These are phyloP conservation scores for Cephus sareptanus DNA, from an alignment of 2,888 invertebrate species.

Conservation along the genomic window DNA sequence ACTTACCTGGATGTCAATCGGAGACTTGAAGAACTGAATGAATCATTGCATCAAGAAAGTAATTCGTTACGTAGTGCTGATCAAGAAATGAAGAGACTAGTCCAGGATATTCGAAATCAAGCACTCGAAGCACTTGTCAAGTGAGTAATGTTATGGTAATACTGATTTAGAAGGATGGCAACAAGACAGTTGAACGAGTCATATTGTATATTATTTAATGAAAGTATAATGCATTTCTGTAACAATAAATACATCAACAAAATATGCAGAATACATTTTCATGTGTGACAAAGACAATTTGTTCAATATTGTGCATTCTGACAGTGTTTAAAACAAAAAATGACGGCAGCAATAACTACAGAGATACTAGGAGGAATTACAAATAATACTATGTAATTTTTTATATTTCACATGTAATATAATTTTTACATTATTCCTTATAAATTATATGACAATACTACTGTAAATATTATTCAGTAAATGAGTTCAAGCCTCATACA, in stretches of 20 bases:
- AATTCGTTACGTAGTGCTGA: constrained; percentile 50
- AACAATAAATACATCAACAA: background rate
- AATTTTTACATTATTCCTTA: background rate
- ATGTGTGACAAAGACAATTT: background rate
- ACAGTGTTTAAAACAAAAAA: background rate
- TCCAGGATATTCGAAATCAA: constrained; percentile 61
- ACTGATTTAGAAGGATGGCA: background rate
- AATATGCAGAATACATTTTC: background rate
- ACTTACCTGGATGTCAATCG: constrained; percentile 56
- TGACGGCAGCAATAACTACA: background rate
- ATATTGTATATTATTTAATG: background rate
- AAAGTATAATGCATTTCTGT: background rate
- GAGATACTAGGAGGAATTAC: background rate
- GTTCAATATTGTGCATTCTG: background rate
- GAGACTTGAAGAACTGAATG: constrained; percentile 53
- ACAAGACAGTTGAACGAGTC: background rate
- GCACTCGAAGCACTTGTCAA: constrained; percentile 58
- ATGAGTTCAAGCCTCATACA: background rate
- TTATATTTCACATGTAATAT: background rate
- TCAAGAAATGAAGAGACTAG: constrained; percentile 56
- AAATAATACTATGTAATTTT: background rate
- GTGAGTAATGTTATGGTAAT: background rate
- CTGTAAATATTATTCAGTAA: background rate
- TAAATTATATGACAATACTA: background rate
- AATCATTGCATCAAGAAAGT: constrained; percentile 47